These are phyloP conservation scores for Mesoligia furuncula DNA, from an alignment of 2,888 invertebrate genomes.

Conservation along the genomic window DNA sequence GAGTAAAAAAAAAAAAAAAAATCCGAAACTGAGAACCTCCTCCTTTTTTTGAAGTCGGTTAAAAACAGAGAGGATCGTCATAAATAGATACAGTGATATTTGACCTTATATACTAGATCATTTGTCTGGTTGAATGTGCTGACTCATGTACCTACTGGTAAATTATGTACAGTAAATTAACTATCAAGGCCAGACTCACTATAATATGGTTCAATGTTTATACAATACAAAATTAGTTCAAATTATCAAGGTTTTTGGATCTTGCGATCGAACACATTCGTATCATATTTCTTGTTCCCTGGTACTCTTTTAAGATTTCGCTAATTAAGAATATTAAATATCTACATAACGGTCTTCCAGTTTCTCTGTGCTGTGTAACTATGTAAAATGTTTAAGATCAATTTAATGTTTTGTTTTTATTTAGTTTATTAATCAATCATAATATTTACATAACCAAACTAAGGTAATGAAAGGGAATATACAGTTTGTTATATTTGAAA, in stretches of 20 bases:
- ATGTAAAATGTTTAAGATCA: neutral
- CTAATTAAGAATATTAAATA: neutral
- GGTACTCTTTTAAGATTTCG: neutral
- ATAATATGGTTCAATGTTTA: neutral
- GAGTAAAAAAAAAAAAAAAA: too few species aligned
- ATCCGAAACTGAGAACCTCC: too few species aligned
- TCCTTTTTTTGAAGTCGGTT: too few species aligned
- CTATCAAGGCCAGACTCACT: neutral
- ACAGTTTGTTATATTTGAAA: slow-evolving; percentile 15
- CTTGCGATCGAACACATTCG: neutral
- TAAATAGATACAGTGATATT: neutral
- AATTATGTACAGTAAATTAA: neutral
- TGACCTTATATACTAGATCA: neutral
- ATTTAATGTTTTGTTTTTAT: too few species aligned
- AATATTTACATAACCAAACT: too few species aligned
- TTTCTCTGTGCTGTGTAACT: neutral
- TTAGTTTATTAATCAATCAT: too few species aligned
- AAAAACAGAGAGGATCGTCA: too few species aligned
- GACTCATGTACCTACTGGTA: neutral
- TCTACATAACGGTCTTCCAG: neutral
- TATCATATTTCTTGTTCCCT: neutral
- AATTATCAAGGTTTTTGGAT: neutral
- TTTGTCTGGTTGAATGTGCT: neutral
- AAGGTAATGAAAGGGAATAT: slow-evolving; percentile 4
- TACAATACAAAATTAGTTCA: too few species aligned